Evolutionary conservation across 2,797 vertebrate genomes (phyloP).

Genomic region (Girardinus metallicus): DNA sequence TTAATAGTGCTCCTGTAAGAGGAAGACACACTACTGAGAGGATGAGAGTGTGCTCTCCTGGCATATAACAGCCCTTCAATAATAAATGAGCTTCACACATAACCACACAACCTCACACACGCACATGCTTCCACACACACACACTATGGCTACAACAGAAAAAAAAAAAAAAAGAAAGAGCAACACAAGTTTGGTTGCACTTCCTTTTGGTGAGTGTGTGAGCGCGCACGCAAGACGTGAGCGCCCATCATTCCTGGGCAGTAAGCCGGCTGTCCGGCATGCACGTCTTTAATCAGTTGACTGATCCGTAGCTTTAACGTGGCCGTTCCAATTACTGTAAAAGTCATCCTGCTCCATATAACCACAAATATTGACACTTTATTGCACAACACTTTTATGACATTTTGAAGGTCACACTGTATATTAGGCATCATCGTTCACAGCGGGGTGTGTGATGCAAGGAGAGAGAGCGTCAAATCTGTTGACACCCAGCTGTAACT

Average conservation of each 20-base stretch:
- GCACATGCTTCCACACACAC: constrained; percentile 26
- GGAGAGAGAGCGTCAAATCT: constrained; percentile 91
- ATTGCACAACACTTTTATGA: constrained; percentile 99
- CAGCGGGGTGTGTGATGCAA: constrained; percentile 72
- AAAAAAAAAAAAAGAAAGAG: constrained; percentile 8
- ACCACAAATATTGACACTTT: constrained; percentile 99
- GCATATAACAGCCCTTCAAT: constrained; percentile 74
- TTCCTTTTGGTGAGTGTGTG: constrained; percentile 9
- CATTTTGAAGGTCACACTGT: constrained; percentile 99
- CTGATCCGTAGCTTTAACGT: constrained; percentile 98
- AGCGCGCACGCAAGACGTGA: background rate
- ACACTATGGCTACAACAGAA: constrained; percentile 18
- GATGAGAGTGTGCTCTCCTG: constrained; percentile 70
- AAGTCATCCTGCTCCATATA: constrained; percentile 99
- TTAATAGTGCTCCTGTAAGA: constrained; percentile 77
- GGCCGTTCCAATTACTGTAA: constrained; percentile 99
- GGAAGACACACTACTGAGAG: constrained; percentile 74
- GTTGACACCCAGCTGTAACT: constrained; percentile 85
- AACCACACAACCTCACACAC: constrained; percentile 42
- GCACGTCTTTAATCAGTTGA: constrained; percentile 96
- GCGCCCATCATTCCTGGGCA: constrained; percentile 66
- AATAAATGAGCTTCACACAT: constrained; percentile 71
- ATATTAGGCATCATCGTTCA: constrained; percentile 97
- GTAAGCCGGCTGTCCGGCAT: constrained; percentile 74
- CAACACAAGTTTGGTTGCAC: constrained; percentile 40